These are phyloP conservation scores for Vombatus ursinus DNA, from an alignment of 2,113 vertebrate species.

Conservation along the genomic window DNA sequence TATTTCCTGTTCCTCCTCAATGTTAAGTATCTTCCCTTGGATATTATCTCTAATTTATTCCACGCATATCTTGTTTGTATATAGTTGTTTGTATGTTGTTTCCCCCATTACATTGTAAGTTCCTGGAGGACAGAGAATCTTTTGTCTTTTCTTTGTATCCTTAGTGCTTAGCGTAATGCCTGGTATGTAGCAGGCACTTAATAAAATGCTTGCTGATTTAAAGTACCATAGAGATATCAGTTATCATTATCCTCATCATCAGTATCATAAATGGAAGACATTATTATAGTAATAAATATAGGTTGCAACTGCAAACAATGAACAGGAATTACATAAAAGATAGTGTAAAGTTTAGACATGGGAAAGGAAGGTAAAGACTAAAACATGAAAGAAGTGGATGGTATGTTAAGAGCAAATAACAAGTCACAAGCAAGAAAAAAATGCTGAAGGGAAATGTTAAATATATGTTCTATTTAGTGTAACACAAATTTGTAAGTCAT, in stretches of 20 bases:
- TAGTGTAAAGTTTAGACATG: background rate
- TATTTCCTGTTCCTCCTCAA: background rate
- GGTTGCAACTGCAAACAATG: background rate
- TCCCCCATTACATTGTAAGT: background rate
- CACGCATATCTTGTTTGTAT: background rate
- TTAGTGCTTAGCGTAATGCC: background rate
- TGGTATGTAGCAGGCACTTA: background rate
- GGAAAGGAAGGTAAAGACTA: background rate
- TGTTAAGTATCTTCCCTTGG: background rate
- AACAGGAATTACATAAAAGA: background rate
- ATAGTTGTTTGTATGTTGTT: background rate
- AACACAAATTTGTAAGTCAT: background rate
- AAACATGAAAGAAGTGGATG: background rate
- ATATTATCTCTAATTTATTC: background rate
- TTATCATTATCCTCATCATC: background rate
- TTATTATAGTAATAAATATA: background rate
- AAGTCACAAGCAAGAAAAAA: slow-evolving; percentile 1
- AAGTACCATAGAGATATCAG: background rate
- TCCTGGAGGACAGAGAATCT: background rate
- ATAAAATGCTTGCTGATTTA: background rate
- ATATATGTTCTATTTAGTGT: background rate
- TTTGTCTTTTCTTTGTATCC: background rate
- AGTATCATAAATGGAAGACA: background rate
- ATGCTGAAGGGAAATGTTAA: background rate
- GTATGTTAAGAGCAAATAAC: background rate